phyloP scores from a whole-genome alignment of 2,888 invertebrate genomes.

The Drosophila setosimentum region DNA sequence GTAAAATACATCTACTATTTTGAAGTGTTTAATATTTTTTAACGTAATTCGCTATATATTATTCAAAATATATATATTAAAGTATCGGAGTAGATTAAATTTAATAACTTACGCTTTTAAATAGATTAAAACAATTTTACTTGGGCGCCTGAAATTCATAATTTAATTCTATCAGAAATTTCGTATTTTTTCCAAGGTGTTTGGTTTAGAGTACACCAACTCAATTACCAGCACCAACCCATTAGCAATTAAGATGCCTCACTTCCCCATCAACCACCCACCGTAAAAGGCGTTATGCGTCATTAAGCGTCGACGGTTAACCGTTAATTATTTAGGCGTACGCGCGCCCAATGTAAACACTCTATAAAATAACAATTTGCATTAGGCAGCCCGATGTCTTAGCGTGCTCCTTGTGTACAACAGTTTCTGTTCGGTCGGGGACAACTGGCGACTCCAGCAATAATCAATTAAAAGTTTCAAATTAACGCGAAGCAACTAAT shows the following conservation, averaged over 20 bases:
- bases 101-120: neutral
- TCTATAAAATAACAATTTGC: slow-evolving; percentile 75
- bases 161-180: neutral
- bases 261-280: neutral
- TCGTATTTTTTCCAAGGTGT: slow-evolving; percentile 15
- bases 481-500: slow-evolving; percentile 68
- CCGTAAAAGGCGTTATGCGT: slow-evolving; percentile 55
- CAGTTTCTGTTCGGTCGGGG: neutral
- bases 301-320: slow-evolving; percentile 66
- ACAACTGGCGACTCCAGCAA: slow-evolving; percentile 34
- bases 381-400: slow-evolving; percentile 20
- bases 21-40: too few species aligned
- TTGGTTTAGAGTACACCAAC: neutral
- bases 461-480: slow-evolving; percentile 80
- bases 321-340: slow-evolving; percentile 75
- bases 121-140: neutral
- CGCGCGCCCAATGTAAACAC: slow-evolving; percentile 69
- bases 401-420: neutral
- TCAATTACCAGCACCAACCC: slow-evolving; percentile 26
- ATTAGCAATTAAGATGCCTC: slow-evolving; percentile 23
- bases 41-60: neutral
- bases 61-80: neutral
- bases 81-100: neutral
- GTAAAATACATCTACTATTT: too few species aligned
- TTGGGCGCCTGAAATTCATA: neutral